Evolutionary conservation across 1,140 invertebrate species (phyloP).

Genomic region (Drosophila sp.): DNA sequence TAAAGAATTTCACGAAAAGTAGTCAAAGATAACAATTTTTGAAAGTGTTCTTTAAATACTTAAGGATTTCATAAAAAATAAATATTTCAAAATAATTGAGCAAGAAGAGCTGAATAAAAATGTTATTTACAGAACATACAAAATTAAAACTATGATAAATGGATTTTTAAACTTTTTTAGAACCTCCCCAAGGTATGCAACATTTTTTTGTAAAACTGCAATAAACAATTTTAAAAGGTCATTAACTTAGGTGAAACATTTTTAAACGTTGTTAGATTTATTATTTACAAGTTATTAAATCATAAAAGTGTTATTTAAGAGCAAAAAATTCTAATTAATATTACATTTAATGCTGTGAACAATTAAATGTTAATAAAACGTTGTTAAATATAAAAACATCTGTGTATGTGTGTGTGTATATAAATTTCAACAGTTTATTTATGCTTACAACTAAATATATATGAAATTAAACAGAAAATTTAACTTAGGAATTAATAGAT

Average conservation of each 20-base stretch:
- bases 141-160: background rate
- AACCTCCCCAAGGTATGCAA: slow-evolving; percentile 17
- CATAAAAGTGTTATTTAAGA: background rate
- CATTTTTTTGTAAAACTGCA: background rate
- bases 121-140: too few relatives aligned
- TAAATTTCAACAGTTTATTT: slow-evolving; percentile 65
- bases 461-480: slow-evolving; percentile 50
- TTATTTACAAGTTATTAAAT: too few relatives aligned
- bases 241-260: too few relatives aligned
- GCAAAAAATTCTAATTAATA: too few relatives aligned
- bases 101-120: background rate
- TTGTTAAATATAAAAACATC: background rate
- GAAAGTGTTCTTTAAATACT: too few relatives aligned
- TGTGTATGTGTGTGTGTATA: slow-evolving; percentile 31
- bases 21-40: too few relatives aligned
- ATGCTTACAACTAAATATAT: slow-evolving; percentile 57
- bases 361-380: background rate
- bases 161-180: background rate
- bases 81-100: background rate
- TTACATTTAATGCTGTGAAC: too few relatives aligned
- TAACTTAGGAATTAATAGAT: slow-evolving; percentile 55
- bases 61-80: too few relatives aligned
- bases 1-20: too few relatives aligned
- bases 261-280: too few relatives aligned
- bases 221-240: too few relatives aligned